A percentile compares a stretch with the other conserved stretches of the same genome.
Conservation (phyloP, 2,113 vertebrate species). For the Hemiprocne comata region DNA sequence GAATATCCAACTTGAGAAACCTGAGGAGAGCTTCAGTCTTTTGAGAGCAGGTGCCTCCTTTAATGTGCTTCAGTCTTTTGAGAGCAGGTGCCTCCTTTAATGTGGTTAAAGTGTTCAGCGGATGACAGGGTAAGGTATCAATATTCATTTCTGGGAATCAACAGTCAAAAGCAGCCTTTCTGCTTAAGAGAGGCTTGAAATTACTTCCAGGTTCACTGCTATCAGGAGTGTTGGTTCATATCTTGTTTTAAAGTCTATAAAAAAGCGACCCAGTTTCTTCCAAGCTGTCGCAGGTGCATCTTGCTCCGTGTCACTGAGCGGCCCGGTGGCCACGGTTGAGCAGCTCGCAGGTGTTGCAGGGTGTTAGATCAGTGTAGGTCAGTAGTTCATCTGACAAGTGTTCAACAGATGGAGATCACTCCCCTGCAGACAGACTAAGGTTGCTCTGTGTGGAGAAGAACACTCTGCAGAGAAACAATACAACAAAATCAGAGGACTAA, state of each 20-base stretch:
- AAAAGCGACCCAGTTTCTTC: not conserved
- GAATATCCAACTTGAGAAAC: constrained; percentile 35
- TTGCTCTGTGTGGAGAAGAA: not conserved
- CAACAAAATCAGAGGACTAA: not conserved
- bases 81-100: not conserved
- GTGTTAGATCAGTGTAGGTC: not conserved
- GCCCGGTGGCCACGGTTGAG: not conserved
- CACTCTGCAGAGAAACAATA: not conserved
- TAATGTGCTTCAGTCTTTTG: not conserved
- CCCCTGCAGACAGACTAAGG: not conserved
- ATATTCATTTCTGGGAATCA: not conserved
- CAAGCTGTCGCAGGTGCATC: not conserved
- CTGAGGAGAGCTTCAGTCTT: not conserved
- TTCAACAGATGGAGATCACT: not conserved
- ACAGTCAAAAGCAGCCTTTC: not conserved
- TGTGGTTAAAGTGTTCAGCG: not conserved
- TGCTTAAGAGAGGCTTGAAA: constrained; percentile 3
- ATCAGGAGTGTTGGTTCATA: not conserved
- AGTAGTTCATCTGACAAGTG: not conserved
- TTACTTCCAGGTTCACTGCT: not conserved
- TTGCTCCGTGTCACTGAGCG: not conserved
- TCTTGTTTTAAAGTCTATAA: not conserved
- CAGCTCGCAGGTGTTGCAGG: not conserved
- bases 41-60: not conserved
- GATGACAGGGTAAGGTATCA: not conserved